Evolutionary conservation across 92 coral and sea anemone species (phyloP).

Genomic region (Umimayanthus kanabou): DNA sequence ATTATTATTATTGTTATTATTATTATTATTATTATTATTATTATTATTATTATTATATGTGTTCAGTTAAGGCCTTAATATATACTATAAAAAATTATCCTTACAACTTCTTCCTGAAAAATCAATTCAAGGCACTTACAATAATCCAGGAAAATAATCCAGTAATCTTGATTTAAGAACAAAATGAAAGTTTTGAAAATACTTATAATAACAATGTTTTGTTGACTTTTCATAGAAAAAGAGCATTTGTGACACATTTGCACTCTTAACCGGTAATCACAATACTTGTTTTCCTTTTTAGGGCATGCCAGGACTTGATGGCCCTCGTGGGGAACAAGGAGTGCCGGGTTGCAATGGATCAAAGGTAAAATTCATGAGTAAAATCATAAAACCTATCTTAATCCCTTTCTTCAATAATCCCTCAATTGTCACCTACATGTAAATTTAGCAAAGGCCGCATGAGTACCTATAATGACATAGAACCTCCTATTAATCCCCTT

Average conservation of each 20-base stretch:
- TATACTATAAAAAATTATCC: neutral
- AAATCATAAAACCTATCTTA: neutral
- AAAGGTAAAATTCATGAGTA: slow-evolving; percentile 51
- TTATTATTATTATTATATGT: neutral
- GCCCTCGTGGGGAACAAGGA: slow-evolving; percentile 75
- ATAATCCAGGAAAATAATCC: too few species aligned
- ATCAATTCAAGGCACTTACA: neutral
- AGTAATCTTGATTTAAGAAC: neutral
- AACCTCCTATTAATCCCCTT: too few species aligned
- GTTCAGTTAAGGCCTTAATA: neutral
- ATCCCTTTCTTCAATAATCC: too few species aligned
- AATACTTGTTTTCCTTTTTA: neutral
- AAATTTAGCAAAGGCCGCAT: too few species aligned
- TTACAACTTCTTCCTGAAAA: neutral
- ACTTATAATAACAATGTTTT: neutral
- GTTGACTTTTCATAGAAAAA: neutral
- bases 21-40: too few species aligned
- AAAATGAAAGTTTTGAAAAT: neutral
- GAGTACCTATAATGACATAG: too few species aligned
- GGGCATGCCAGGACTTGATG: slow-evolving; percentile 84
- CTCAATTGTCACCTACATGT: too few species aligned
- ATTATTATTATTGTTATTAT: too few species aligned
- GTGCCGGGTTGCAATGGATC: slow-evolving; percentile 88
- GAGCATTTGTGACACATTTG: neutral
- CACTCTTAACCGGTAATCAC: neutral